Conservation (phyloP, 2,888 invertebrate species). For the Chaetoderma sp. region DNA sequence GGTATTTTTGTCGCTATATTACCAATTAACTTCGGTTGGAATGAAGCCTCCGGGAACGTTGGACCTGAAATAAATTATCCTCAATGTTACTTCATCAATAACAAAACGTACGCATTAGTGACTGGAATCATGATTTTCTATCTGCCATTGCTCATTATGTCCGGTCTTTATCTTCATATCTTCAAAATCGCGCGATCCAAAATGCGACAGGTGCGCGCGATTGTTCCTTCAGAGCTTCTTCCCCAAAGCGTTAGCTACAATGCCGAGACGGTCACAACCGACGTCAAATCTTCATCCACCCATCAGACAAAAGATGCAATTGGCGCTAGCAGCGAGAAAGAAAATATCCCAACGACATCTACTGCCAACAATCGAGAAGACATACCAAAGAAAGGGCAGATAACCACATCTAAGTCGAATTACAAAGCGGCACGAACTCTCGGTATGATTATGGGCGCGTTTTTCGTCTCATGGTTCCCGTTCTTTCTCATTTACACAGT, state of each 20-base stretch:
- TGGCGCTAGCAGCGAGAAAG: too few species aligned
- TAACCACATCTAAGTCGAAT: neutral
- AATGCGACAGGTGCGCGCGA: neutral
- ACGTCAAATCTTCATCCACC: too few species aligned
- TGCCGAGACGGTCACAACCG: too few species aligned
- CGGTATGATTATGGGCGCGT: neutral
- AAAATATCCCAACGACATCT: neutral
- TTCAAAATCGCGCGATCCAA: neutral
- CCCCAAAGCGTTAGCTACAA: too few species aligned
- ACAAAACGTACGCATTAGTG: neutral
- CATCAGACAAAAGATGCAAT: too few species aligned
- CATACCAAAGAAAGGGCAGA: neutral
- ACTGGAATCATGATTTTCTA: neutral
- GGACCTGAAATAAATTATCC: neutral
- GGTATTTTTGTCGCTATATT: neutral
- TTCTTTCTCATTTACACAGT: neutral
- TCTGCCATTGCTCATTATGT: neutral
- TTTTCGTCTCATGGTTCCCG: neutral
- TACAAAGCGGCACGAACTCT: neutral
- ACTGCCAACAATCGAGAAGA: neutral
- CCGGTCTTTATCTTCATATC: neutral
- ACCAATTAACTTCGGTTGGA: neutral
- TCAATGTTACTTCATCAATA: neutral
- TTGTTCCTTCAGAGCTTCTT: too few species aligned
- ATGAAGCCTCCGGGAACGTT: neutral